These are phyloP conservation scores for Eupithecia exiguata DNA, from an alignment of 2,888 invertebrate species.

Conservation along the genomic window DNA sequence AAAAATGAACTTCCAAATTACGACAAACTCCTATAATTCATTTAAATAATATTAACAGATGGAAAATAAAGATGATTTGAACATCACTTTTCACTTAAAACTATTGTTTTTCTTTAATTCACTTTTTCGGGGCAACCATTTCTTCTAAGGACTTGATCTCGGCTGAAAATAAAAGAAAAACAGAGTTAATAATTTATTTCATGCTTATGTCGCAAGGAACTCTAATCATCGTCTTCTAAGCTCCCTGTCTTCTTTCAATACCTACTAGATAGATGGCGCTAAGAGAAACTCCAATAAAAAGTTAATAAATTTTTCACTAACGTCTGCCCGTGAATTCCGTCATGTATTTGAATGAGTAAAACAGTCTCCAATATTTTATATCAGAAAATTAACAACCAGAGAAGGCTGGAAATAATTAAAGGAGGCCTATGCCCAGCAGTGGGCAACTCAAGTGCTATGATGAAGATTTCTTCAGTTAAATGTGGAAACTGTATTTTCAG, in stretches of 20 bases:
- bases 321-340: too few relatives aligned
- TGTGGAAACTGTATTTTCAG: background rate
- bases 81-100: slow-evolving; percentile 67
- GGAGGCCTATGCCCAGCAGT: background rate
- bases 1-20: slow-evolving; percentile 13
- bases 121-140: slow-evolving; percentile 61
- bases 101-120: slow-evolving; percentile 51
- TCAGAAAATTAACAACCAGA: too few relatives aligned
- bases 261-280: too few relatives aligned
- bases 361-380: too few relatives aligned
- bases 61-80: slow-evolving; percentile 58
- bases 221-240: too few relatives aligned
- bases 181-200: background rate
- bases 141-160: slow-evolving; percentile 77
- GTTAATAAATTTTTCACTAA: too few relatives aligned
- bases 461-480: background rate
- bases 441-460: background rate
- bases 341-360: too few relatives aligned
- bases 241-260: too few relatives aligned
- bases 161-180: slow-evolving; percentile 67
- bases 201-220: too few relatives aligned
- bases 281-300: too few relatives aligned
- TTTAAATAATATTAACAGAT: slow-evolving; percentile 63
- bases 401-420: background rate
- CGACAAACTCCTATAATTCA: slow-evolving; percentile 68